Evolutionary conservation across 1,140 invertebrate genomes (phyloP), one percentile per base, ranked within the genome.

Genomic region (Zeugodacus cucurbitae): DNA sequence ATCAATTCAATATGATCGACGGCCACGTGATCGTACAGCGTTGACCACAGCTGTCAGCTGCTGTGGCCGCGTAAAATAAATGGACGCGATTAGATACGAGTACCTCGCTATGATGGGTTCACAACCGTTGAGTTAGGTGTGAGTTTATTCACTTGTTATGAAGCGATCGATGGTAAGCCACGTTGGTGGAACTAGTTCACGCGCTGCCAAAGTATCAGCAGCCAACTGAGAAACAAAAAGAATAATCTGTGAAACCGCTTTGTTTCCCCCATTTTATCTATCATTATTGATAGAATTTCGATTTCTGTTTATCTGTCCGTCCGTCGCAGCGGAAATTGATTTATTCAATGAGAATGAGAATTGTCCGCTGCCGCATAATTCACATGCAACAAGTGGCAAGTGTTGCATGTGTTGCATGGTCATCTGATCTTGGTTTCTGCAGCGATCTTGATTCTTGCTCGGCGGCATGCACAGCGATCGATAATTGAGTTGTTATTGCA

Each of bases 401-500:
- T 82, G 74, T 26, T 54, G 26, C 64, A 22, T 48, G n/a, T 26
- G 41, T 10, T 74, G 70, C 22, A 20, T 20, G 48, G 48, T 17
- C 48, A 54, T 54, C 48, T 17, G 0, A 17, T 20, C 14, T 54
- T 54, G 48, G 37, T 29, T 44, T 70, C 87, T 87, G 57, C 88
- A 48, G 74, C n/a, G 44, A 82, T 82, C 74, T 82, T 82, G 74
- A 48, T 82, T 82, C 74, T 82, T 48, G 22, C 74, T 48, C 20
- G 44, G 41, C 91, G 91, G 89, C 87, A 88, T 89, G 89, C 90
- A 88, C 85, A 90, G 90, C 90, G 89, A 88, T 89, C 89, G 90
- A 90, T 91, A 92, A 92, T 92, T 90, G 91, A 92, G 91, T 91
- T 92, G 91, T 92, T 92, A 92, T 91, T 92, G 91, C 88, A 88